Conservation (phyloP, 2,113 vertebrate genomes). For the Seriola aureovittata region DNA sequence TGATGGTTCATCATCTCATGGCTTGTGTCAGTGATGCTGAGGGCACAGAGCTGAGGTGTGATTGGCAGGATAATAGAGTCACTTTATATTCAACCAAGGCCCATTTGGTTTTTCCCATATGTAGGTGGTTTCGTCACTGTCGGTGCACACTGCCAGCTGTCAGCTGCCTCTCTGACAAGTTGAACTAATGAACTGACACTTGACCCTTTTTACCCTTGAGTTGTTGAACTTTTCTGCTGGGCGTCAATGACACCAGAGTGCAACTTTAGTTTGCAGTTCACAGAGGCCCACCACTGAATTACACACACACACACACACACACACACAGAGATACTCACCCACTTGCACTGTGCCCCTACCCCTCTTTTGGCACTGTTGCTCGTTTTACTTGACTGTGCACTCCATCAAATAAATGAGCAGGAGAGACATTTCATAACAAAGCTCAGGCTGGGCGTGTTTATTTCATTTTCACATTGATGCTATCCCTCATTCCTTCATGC, state of each 20-base stretch:
- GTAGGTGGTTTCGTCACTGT: slow-evolving; percentile 32
- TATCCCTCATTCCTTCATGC: slow-evolving; percentile 39
- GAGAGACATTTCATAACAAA: slow-evolving; percentile 76
- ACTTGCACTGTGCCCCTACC: slow-evolving; percentile 3
- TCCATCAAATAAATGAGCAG: slow-evolving; percentile 79
- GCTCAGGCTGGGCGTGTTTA: slow-evolving; percentile 73
- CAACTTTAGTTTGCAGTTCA: slow-evolving; percentile 50
- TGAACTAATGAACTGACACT: slow-evolving; percentile 62
- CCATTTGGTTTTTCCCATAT: slow-evolving; percentile 30
- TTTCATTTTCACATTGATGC: slow-evolving; percentile 69
- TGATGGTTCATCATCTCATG: slow-evolving; percentile 31
- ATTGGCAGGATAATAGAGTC: slow-evolving; percentile 57
- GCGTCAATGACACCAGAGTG: slow-evolving; percentile 43
- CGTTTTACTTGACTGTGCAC: slow-evolving; percentile 66
- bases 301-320: slow-evolving; percentile 8
- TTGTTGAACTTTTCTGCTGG: slow-evolving; percentile 57
- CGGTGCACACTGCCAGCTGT: slow-evolving; percentile 29
- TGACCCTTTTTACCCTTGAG: slow-evolving; percentile 60
- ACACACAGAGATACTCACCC: background rate
- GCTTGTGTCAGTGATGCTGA: slow-evolving; percentile 22
- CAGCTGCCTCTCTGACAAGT: slow-evolving; percentile 45
- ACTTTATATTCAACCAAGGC: slow-evolving; percentile 51
- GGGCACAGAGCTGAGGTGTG: slow-evolving; percentile 26
- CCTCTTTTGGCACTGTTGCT: slow-evolving; percentile 47
- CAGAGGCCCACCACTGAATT: slow-evolving; percentile 14